phyloP scores from a whole-genome alignment of 2,888 invertebrate genomes.

The Campaea margaritaria region DNA sequence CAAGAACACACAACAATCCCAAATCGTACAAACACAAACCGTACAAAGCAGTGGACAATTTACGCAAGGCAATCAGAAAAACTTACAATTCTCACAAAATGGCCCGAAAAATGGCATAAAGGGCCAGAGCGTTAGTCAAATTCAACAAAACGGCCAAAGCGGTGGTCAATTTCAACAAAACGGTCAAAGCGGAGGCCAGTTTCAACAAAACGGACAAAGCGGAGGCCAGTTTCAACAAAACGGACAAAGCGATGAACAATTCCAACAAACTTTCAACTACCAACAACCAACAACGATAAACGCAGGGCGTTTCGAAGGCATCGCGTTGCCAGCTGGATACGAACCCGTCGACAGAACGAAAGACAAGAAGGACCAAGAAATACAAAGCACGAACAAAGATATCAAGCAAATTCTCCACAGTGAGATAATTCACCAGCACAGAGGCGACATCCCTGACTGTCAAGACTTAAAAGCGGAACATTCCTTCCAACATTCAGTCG shows the following conservation, averaged over 20 bases:
- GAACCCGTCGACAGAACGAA: slow-evolving; percentile 73
- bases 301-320: slow-evolving; percentile 57
- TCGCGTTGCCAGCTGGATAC: slow-evolving; percentile 74
- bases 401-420: slow-evolving; percentile 51
- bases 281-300: slow-evolving; percentile 40
- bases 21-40: slow-evolving; percentile 10
- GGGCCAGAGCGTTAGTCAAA: slow-evolving; percentile 29
- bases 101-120: no score
- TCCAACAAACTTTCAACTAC: slow-evolving; percentile 34
- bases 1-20: slow-evolving; percentile 4
- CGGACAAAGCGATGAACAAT: slow-evolving; percentile 13
- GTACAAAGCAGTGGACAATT: slow-evolving; percentile 5
- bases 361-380: slow-evolving; percentile 58
- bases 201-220: slow-evolving; percentile 23
- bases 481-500: slow-evolving; percentile 73
- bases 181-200: slow-evolving; percentile 5
- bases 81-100: no score
- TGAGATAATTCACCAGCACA: slow-evolving; percentile 53
- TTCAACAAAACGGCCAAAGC: slow-evolving; percentile 3
- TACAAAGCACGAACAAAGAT: slow-evolving; percentile 57
- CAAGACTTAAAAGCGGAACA: slow-evolving; percentile 72
- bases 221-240: slow-evolving; percentile 23
- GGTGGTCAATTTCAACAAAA: slow-evolving; percentile 5
- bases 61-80: slow-evolving; percentile 21
- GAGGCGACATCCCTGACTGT: slow-evolving; percentile 67